These are phyloP conservation scores for Conops quadrifasciatus DNA, from an alignment of 2,888 invertebrate species.

Conservation along the genomic window DNA sequence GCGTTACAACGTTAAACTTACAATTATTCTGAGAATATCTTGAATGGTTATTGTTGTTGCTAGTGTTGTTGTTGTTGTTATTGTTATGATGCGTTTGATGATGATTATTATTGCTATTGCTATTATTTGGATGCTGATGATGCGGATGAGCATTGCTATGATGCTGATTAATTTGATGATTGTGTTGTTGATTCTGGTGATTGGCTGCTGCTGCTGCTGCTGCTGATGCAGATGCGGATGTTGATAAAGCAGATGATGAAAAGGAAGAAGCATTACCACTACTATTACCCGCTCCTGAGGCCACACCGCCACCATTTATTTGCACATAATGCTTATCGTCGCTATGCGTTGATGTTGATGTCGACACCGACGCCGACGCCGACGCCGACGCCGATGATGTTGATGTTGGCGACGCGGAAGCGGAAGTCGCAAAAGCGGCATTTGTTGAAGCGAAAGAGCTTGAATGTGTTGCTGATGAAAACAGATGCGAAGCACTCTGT, in stretches of 20 bases:
- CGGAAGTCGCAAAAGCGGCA: conserved; percentile 42
- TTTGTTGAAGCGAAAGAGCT: conserved; percentile 40
- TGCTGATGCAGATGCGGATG: not conserved
- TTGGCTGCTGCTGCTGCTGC: conserved; percentile 3
- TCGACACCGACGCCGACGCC: conserved; percentile 41
- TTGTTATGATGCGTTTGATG: not conserved
- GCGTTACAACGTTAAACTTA: conserved; percentile 29
- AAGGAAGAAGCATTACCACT: conserved; percentile 41
- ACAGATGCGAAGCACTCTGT: conserved; percentile 45
- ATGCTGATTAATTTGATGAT: conserved; percentile 28
- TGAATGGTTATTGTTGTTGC: conserved; percentile 22
- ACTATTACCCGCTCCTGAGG: conserved; percentile 42
- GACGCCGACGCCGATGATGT: conserved; percentile 41
- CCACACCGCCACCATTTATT: conserved; percentile 49
- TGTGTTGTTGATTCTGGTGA: conserved; percentile 25
- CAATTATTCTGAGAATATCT: conserved; percentile 37
- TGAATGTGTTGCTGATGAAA: conserved; percentile 39
- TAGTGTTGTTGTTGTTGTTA: conserved; percentile 25
- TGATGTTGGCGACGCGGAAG: conserved; percentile 44
- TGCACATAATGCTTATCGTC: conserved; percentile 56
- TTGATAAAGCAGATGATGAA: conserved; percentile 7
- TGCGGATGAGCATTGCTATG: conserved; percentile 20
- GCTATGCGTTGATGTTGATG: conserved; percentile 47
- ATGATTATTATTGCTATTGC: conserved; percentile 24
- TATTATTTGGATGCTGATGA: conserved; percentile 21